phyloP scores from a whole-genome alignment of 2,113 vertebrate species.

The Psilopogon haemacephalus region DNA sequence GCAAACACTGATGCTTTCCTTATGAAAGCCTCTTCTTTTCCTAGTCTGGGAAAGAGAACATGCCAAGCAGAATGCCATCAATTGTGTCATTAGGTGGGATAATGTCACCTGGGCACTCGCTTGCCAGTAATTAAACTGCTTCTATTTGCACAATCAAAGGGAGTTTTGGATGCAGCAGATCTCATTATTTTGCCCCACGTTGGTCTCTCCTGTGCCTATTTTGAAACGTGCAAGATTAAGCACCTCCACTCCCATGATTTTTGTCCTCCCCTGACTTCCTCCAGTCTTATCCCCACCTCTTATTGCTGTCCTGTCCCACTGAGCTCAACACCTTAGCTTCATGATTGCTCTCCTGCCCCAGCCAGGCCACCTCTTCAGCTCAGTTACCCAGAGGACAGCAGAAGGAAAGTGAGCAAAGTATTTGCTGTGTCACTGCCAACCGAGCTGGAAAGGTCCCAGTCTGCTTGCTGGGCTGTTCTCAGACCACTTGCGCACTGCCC shows the following conservation, averaged over 20 bases:
- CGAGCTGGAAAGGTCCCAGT: background rate
- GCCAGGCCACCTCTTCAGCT: background rate
- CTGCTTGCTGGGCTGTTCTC: background rate
- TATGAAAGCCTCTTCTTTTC: background rate
- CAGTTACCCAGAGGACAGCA: background rate
- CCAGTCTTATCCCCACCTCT: background rate
- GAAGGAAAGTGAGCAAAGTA: background rate
- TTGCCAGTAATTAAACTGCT: background rate
- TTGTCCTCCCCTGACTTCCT: background rate
- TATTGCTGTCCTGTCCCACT: background rate
- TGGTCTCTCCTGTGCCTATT: background rate
- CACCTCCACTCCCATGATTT: background rate
- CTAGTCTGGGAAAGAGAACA: background rate
- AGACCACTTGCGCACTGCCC: background rate
- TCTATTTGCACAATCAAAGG: background rate
- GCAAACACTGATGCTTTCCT: background rate
- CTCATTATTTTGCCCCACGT: background rate
- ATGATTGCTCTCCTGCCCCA: background rate
- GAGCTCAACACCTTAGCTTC: background rate
- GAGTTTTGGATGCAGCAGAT: background rate
- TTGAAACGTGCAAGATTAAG: background rate
- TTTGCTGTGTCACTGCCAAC: background rate
- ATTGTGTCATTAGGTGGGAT: rapidly evolving
- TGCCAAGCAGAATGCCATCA: background rate
- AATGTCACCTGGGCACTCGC: background rate